Evolutionary conservation across 2,113 vertebrate species (phyloP).

Genomic region (Peucedramus taeniatus): DNA sequence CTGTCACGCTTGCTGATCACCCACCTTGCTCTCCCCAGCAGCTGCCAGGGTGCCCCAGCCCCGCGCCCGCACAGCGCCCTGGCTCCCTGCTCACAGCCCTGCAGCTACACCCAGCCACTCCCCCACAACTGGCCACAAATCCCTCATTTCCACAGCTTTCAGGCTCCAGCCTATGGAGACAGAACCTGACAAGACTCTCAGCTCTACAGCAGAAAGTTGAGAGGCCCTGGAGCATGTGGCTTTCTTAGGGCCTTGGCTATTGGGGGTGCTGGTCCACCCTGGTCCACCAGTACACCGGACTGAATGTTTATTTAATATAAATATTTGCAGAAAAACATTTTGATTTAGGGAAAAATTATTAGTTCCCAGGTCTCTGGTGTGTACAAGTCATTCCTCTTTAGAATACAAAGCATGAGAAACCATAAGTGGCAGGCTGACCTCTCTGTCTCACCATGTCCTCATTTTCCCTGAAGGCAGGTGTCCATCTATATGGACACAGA

Average conservation of each 20-base stretch:
- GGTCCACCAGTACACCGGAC: neutral
- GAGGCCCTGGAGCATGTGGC: neutral
- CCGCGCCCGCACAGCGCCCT: accelerated
- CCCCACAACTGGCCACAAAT: neutral
- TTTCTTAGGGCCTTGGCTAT: neutral
- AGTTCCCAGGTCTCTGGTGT: neutral
- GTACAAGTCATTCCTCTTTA: neutral
- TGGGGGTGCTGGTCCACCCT: neutral
- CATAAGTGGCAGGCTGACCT: accelerated
- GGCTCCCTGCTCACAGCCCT: neutral
- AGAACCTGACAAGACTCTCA: neutral
- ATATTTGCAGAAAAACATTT: neutral
- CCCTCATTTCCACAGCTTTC: neutral
- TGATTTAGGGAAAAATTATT: neutral
- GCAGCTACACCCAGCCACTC: neutral
- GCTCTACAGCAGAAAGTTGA: neutral
- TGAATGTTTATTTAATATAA: neutral
- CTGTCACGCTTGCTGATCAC: neutral
- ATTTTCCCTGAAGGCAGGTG: neutral
- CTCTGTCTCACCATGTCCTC: neutral
- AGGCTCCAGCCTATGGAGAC: neutral
- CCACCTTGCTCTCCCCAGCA: neutral
- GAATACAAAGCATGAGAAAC: neutral
- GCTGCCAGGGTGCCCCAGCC: neutral
- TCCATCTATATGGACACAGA: neutral